Percentiles rank a stretch among this genome's conserved stretches.
Evolutionary conservation across 2,888 invertebrate genomes (phyloP).

Genomic region (Taphrorychus bicolor): DNA sequence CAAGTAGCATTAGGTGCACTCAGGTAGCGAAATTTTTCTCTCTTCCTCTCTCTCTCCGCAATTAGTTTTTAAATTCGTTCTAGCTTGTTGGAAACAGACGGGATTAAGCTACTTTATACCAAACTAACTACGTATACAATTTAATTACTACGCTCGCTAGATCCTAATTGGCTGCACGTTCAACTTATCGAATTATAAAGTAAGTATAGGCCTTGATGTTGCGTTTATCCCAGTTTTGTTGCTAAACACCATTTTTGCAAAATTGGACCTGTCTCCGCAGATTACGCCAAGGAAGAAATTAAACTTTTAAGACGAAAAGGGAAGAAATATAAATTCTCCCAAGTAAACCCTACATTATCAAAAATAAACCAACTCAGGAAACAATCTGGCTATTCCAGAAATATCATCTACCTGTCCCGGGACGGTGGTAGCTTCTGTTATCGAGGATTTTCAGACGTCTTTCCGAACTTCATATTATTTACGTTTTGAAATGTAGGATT

Average conservation of each 20-base stretch:
- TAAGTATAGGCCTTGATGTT: conserved; percentile 6
- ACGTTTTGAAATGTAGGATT: conserved; percentile 43
- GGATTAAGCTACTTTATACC: conserved; percentile 28
- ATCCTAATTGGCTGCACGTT: conserved; percentile 24
- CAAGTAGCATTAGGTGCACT: not conserved
- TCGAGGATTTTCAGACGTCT: conserved; percentile 45
- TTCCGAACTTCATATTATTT: conserved; percentile 37
- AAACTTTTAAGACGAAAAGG: not conserved
- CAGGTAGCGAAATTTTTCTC: conserved; percentile 8
- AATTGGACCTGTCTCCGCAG: not conserved
- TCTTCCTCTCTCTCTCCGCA: conserved; percentile 14
- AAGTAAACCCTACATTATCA: conserved; percentile 30
- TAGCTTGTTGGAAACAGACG: conserved; percentile 21
- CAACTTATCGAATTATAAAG: conserved; percentile 18
- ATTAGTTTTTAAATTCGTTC: conserved; percentile 28
- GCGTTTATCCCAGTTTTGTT: too few relatives aligned
- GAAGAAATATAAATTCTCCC: not conserved
- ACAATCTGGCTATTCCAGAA: conserved; percentile 36
- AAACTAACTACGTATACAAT: conserved; percentile 27
- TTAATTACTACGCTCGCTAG: conserved; percentile 25
- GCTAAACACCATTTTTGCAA: not conserved
- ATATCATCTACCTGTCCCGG: conserved; percentile 33
- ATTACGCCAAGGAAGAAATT: not conserved
- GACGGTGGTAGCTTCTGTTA: conserved; percentile 40
- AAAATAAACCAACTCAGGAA: conserved; percentile 31